Percentiles rank a stretch among this genome's conserved stretches.
Conservation (phyloP, 92 coral and sea anemone genomes). For the Parazoanthus darwini region DNA sequence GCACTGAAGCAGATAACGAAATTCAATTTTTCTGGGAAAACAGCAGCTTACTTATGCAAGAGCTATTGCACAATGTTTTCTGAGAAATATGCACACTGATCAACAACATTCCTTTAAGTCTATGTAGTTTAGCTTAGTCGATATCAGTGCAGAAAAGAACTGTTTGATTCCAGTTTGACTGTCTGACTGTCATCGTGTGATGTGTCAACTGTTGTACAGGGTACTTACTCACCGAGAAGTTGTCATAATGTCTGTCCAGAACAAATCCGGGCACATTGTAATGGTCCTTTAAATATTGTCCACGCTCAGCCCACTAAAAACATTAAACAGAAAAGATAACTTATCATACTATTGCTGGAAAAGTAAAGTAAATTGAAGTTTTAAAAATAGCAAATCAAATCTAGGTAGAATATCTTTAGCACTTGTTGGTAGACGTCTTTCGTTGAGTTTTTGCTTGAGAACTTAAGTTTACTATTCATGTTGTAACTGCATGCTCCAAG, state of each 20-base stretch:
- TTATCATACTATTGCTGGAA: background rate
- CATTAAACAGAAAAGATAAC: background rate
- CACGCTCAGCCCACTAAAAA: background rate
- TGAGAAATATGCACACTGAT: background rate
- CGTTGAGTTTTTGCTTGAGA: too few relatives aligned
- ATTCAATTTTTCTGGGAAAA: slow-evolving; percentile 7
- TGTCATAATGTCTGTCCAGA: background rate
- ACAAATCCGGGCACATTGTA: background rate
- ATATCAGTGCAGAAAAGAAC: background rate
- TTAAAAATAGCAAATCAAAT: too few relatives aligned
- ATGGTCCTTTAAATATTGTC: background rate
- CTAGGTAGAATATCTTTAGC: background rate
- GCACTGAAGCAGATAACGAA: slow-evolving; percentile 14
- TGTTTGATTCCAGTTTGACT: background rate
- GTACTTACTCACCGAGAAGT: background rate
- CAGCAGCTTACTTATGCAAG: background rate
- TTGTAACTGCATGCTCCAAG: background rate
- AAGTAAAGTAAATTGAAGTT: background rate
- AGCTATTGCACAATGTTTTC: background rate
- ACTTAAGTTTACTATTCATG: too few relatives aligned
- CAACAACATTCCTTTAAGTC: background rate
- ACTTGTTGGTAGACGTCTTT: too few relatives aligned
- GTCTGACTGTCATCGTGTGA: background rate
- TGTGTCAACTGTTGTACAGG: background rate
- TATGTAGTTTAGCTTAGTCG: background rate